phyloP scores from a whole-genome alignment of 2,113 vertebrate genomes.

The Ibidorhyncha struthersii region DNA sequence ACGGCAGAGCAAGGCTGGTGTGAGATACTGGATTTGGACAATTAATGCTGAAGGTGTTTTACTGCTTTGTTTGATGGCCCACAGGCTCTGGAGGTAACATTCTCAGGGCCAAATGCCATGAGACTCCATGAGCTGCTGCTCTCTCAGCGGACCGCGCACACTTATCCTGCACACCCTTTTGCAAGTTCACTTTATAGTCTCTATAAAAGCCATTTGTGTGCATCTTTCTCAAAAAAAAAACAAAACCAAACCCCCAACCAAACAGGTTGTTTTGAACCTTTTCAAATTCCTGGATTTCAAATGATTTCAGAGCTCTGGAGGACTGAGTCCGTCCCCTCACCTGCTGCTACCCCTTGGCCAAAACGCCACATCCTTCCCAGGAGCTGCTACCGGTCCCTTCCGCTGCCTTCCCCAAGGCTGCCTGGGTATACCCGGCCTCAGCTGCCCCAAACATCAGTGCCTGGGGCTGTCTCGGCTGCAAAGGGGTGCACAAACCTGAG shows the following conservation, averaged over 20 bases:
- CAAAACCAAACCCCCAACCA: not conserved
- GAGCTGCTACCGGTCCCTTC: not conserved
- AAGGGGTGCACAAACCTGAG: not conserved
- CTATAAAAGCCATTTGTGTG: not conserved
- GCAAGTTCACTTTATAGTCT: not conserved
- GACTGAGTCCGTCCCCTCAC: not conserved
- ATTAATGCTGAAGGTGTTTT: not conserved
- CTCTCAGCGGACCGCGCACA: not conserved
- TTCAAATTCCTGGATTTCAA: not conserved
- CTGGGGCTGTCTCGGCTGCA: not conserved
- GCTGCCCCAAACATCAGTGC: not conserved
- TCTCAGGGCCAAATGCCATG: not conserved
- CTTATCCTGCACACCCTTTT: not conserved
- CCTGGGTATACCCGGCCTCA: accelerated
- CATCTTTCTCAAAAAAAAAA: not conserved
- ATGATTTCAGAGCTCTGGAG: not conserved
- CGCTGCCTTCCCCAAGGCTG: not conserved
- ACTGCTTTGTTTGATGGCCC: not conserved
- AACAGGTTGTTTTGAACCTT: not conserved
- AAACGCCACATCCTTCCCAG: not conserved
- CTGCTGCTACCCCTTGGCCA: not conserved
- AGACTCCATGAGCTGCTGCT: not conserved
- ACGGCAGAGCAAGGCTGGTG: not conserved
- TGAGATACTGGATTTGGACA: not conserved
- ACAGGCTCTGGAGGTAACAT: not conserved